Percentiles rank a stretch among this genome's conserved stretches.
These are phyloP conservation scores for Ditula angustiorana DNA, from an alignment of 2,888 invertebrate genomes.

Conservation along the genomic window DNA sequence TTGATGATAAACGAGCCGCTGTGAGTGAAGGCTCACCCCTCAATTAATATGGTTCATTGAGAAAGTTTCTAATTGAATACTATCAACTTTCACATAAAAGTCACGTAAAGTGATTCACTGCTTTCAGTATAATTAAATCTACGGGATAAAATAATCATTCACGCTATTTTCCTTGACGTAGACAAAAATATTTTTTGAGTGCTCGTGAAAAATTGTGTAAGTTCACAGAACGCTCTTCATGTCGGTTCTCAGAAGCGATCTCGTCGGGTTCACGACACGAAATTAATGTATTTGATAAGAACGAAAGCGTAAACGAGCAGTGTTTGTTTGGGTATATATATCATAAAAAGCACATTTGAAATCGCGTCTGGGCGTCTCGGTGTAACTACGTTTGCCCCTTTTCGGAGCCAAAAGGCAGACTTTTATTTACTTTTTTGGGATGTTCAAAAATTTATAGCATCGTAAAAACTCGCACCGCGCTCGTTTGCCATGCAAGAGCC, in stretches of 20 bases:
- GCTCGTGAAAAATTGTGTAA: slow-evolving; percentile 7
- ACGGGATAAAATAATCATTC: not conserved
- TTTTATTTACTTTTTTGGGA: slow-evolving; percentile 63
- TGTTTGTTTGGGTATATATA: slow-evolving; percentile 47
- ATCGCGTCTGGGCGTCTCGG: slow-evolving; percentile 55
- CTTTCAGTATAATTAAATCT: not conserved
- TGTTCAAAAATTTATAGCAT: slow-evolving; percentile 79
- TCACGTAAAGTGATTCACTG: not conserved
- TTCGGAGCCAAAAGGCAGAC: slow-evolving; percentile 63
- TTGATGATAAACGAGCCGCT: slow-evolving; percentile 58
- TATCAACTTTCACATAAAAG: slow-evolving; percentile 2
- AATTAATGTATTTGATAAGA: slow-evolving; percentile 37
- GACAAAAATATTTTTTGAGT: not conserved
- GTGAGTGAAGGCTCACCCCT: not conserved
- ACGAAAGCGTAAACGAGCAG: slow-evolving; percentile 39
- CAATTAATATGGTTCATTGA: slow-evolving; percentile 12
- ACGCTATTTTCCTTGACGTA: not conserved
- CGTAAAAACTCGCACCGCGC: slow-evolving; percentile 73
- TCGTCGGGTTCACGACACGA: slow-evolving; percentile 16
- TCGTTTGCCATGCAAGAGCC: slow-evolving; percentile 65
- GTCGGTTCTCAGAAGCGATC: not conserved
- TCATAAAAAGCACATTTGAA: slow-evolving; percentile 53
- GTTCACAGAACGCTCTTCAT: slow-evolving; percentile 7
- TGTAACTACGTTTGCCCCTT: slow-evolving; percentile 57
- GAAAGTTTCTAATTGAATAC: slow-evolving; percentile 38